phyloP scores from a whole-genome alignment of 2,888 invertebrate genomes.

The Cancer borealis region DNA sequence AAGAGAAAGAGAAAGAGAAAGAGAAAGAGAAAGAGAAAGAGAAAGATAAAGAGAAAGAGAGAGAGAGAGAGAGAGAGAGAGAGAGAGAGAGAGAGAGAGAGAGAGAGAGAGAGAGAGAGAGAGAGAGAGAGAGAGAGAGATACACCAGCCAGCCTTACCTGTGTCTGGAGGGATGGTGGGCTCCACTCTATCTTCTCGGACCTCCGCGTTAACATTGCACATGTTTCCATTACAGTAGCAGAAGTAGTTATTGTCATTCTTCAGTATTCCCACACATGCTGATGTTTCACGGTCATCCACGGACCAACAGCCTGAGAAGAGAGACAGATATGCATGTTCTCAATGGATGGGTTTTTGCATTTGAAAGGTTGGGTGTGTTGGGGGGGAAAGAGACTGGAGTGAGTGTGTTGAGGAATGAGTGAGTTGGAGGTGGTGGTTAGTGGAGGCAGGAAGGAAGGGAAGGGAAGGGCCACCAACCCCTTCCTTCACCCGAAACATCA shows the following conservation, averaged over 20 bases:
- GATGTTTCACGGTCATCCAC: conserved; percentile 49
- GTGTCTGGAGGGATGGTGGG: not conserved
- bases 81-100: not conserved
- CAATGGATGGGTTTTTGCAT: not conserved
- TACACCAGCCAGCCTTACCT: not conserved
- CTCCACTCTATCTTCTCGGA: not conserved
- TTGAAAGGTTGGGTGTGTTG: too few relatives aligned
- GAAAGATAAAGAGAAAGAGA: not conserved
- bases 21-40: not conserved
- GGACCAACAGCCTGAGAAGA: conserved; percentile 66
- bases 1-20: conserved; percentile 13
- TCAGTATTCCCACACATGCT: conserved; percentile 37
- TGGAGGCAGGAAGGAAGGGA: too few relatives aligned
- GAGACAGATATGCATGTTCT: not conserved
- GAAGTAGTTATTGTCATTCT: conserved; percentile 85
- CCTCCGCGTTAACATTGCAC: conserved; percentile 87
- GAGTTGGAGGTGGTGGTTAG: not conserved
- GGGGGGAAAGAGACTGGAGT: not conserved
- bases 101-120: not conserved
- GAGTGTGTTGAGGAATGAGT: not conserved
- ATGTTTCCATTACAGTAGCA: conserved; percentile 90
- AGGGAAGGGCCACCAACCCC: too few relatives aligned
- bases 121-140: not conserved
- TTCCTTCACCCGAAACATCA: too few relatives aligned
- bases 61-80: not conserved